These are phyloP conservation scores for Callospermophilus lateralis DNA, from an alignment of 2,113 vertebrate genomes.

Conservation along the genomic window DNA sequence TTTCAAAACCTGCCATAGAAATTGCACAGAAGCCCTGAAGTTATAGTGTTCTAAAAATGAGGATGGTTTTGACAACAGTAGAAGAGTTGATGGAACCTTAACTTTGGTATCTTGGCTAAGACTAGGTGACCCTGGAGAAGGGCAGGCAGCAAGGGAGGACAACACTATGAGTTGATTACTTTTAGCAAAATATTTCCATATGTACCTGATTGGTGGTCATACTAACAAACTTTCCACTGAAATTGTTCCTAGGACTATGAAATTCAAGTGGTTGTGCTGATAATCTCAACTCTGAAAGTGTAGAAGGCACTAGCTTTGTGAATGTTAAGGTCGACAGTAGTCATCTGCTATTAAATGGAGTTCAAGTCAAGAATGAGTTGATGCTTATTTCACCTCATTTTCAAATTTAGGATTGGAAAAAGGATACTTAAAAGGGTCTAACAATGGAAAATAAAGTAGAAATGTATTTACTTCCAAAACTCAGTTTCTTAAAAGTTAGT, in stretches of 20 bases:
- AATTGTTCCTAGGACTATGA: conserved; percentile 70
- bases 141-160: background rate
- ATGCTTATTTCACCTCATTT: conserved; percentile 50
- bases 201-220: conserved; percentile 68
- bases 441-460: conserved; percentile 30
- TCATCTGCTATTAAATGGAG: conserved; percentile 42
- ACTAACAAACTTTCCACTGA: conserved; percentile 66
- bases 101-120: conserved; percentile 75
- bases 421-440: background rate
- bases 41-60: conserved; percentile 38
- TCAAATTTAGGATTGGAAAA: conserved; percentile 48
- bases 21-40: conserved; percentile 27
- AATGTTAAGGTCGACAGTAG: conserved; percentile 14
- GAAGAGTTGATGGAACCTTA: conserved; percentile 72
- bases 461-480: background rate
- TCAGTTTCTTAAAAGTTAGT: background rate
- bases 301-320: background rate
- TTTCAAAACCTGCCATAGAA: background rate
- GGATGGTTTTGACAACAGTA: background rate
- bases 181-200: conserved; percentile 82
- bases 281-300: background rate
- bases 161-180: conserved; percentile 81
- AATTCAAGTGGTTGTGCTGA: conserved; percentile 23
- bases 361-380: conserved; percentile 29
- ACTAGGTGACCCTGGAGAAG: conserved; percentile 47